Percentiles rank a stretch among this genome's conserved stretches.
Conservation (phyloP, 1,140 invertebrate genomes). For the Drosophila serrata region DNA sequence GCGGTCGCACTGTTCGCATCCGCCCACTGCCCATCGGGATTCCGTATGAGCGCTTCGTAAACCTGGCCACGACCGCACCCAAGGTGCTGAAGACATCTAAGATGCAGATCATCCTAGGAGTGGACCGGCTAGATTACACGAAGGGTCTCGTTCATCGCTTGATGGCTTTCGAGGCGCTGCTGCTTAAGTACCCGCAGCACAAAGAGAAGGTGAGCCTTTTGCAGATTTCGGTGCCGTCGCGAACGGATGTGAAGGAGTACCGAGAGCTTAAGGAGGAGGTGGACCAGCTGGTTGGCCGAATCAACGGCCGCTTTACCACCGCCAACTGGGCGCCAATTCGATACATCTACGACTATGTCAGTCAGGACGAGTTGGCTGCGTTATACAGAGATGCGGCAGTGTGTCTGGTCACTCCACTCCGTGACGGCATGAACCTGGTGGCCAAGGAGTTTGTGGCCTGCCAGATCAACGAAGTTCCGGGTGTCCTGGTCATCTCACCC, state of each 20-base stretch:
- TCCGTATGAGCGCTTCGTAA: slow-evolving; percentile 94
- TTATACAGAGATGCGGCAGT: slow-evolving; percentile 95
- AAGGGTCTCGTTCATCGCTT: slow-evolving; percentile 95
- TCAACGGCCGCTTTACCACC: slow-evolving; percentile 94
- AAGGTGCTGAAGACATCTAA: slow-evolving; percentile 88
- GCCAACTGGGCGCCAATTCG: slow-evolving; percentile 96
- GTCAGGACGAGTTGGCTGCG: slow-evolving; percentile 93
- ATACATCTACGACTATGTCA: slow-evolving; percentile 95
- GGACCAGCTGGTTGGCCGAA: slow-evolving; percentile 94
- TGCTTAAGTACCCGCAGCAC: slow-evolving; percentile 95
- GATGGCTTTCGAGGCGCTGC: slow-evolving; percentile 92
- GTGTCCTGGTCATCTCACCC: slow-evolving; percentile 95
- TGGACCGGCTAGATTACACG: slow-evolving; percentile 96
- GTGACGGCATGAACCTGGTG: slow-evolving; percentile 97
- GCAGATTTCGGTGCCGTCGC: slow-evolving; percentile 95
- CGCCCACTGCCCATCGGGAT: slow-evolving; percentile 94
- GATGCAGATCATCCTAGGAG: slow-evolving; percentile 92
- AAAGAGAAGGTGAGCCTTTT: slow-evolving; percentile 93
- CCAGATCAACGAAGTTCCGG: slow-evolving; percentile 94
- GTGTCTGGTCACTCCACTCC: slow-evolving; percentile 93
- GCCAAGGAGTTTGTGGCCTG: slow-evolving; percentile 97
- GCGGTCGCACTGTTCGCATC: slow-evolving; percentile 93
- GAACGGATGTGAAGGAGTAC: slow-evolving; percentile 96
- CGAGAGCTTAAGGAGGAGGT: slow-evolving; percentile 96
- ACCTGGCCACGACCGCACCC: slow-evolving; percentile 92